A percentile compares a stretch with the other conserved stretches of the same genome.
Conservation (phyloP, 2,113 vertebrate species). For the Cisticola juncidis region DNA sequence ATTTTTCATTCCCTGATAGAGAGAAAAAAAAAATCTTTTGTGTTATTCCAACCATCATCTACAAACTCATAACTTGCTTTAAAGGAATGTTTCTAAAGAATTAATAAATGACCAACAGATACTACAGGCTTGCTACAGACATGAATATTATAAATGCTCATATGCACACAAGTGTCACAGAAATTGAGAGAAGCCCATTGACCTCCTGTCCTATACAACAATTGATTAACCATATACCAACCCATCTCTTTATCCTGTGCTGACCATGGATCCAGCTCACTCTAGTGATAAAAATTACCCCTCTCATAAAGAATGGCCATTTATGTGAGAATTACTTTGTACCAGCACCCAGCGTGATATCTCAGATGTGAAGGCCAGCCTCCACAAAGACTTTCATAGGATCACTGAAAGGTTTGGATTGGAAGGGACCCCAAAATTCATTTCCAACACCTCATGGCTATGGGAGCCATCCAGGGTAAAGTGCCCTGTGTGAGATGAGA, state of each 20-base stretch:
- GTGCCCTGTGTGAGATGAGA: rapidly evolving
- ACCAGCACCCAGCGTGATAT: neutral
- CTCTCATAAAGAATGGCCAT: neutral
- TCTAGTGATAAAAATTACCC: neutral
- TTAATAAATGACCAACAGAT: neutral
- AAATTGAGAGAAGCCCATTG: neutral
- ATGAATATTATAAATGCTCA: neutral
- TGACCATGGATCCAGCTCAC: neutral
- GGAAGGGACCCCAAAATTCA: neutral
- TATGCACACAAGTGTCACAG: neutral
- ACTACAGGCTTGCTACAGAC: neutral
- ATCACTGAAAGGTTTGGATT: neutral
- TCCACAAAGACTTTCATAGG: neutral
- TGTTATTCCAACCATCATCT: neutral
- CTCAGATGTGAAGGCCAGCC: neutral
- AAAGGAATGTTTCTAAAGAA: neutral
- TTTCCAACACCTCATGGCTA: neutral
- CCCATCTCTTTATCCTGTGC: neutral
- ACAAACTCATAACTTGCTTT: neutral
- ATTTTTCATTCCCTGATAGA: neutral
- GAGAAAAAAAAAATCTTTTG: neutral
- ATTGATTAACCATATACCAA: neutral
- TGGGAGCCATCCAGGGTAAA: neutral
- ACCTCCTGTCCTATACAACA: neutral
- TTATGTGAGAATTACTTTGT: neutral